These are phyloP conservation scores for Podabrus alpinus DNA, from an alignment of 2,888 invertebrate species.

Conservation along the genomic window DNA sequence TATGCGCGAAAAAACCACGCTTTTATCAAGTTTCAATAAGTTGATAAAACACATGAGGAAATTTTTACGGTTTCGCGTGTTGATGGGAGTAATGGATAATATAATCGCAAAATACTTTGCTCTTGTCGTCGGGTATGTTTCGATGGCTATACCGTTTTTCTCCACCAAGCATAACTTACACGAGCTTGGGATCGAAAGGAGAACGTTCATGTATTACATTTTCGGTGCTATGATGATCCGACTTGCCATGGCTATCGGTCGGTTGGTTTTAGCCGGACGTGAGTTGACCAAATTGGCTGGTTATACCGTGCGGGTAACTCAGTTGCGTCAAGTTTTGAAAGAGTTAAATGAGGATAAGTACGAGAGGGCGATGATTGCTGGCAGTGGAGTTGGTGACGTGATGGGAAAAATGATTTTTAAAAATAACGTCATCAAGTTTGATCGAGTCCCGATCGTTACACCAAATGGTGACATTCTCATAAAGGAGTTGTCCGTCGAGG, in stretches of 20 bases:
- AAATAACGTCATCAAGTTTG: conserved; percentile 90
- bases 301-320: conserved; percentile 91
- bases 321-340: conserved; percentile 80
- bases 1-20: conserved; percentile 82
- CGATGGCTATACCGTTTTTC: conserved; percentile 94
- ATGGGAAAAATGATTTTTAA: conserved; percentile 79
- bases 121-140: conserved; percentile 93
- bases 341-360: conserved; percentile 80
- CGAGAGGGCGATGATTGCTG: conserved; percentile 68
- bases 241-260: conserved; percentile 95
- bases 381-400: conserved; percentile 56
- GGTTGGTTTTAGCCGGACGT: conserved; percentile 90
- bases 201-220: conserved; percentile 89
- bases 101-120: conserved; percentile 96
- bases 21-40: conserved; percentile 87
- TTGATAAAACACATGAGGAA: conserved; percentile 82
- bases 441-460: conserved; percentile 91
- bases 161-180: conserved; percentile 71
- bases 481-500: conserved; percentile 87
- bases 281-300: conserved; percentile 94
- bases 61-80: conserved; percentile 85
- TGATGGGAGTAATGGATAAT: conserved; percentile 95
- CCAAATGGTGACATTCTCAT: conserved; percentile 97
- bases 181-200: conserved; percentile 69
- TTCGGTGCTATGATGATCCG: conserved; percentile 96